Evolutionary conservation across 2,797 vertebrate species (phyloP), one percentile per base, ranked within the genome.

Genomic region (Bucorvus abyssinicus): DNA sequence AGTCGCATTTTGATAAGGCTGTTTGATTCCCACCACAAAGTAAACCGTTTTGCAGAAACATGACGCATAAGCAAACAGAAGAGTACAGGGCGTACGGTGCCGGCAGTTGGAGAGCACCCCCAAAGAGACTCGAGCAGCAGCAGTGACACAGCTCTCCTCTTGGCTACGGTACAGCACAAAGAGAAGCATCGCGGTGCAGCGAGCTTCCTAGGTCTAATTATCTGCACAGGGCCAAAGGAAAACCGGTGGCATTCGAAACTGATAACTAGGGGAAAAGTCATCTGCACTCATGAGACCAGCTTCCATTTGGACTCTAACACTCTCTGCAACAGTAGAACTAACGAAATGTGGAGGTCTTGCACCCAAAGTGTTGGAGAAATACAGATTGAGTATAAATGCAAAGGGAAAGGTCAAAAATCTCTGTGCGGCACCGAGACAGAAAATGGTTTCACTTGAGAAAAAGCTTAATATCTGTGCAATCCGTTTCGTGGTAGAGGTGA

Each of bases 11-110:
- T 87, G 75, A 63, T 74, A 60, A 84, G 74, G 32, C 71, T 90
- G 18, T 95, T 89, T 90, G 74, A 87, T 64, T 92, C 63, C 86
- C 89, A 53, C 44, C 60, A 27, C 70, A 45, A 73, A 93, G 52
- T 53, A 90, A 95, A 90, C 34, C 0, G 16, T 92, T 95, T 74
- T 87, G 56, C 78, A 89, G 93, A 86, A 87, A 47, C 60, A 64
- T 95, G 94, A 95, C 8, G 3, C 81, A 93, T 79, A 92, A 74
- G 68, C 78, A 68, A 74, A 84, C 36, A 92, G 67, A 90, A 92
- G 63, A 96, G 90, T 69, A 96, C 94, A 95, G 74, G 52, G 75
- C 9, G 75, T 97, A 67, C 56, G 0, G 52, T 60, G 84, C 77
- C 47, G 86, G 85, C 85, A 76, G 42, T 89, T 70, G 83, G 86